Conservation (phyloP, 2,113 vertebrate species). For the Tetrax tetrax region DNA sequence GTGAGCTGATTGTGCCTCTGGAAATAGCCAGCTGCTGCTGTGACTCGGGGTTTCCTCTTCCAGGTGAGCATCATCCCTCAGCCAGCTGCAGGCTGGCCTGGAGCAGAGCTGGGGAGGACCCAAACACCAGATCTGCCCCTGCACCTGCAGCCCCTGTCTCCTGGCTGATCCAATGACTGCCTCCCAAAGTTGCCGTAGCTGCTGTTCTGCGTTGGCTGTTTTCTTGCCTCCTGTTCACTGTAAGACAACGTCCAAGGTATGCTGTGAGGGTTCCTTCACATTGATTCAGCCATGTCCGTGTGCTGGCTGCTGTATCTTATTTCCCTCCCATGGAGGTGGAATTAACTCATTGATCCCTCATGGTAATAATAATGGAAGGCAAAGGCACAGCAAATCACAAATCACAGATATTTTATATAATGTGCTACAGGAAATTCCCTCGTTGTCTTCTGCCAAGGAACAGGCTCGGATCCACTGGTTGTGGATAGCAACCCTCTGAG, state of each 20-base stretch:
- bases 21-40: background rate
- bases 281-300: no score
- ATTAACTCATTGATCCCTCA: background rate
- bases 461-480: background rate
- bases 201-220: background rate
- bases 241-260: background rate
- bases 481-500: background rate
- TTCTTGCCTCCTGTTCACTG: background rate
- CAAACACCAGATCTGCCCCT: background rate
- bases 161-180: no score
- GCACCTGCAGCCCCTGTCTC: background rate
- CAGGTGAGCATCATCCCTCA: background rate
- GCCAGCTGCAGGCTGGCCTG: background rate
- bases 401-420: background rate
- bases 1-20: background rate
- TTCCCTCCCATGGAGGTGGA: background rate
- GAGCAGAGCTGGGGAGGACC: background rate
- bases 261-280: background rate
- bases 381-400: background rate
- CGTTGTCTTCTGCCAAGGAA: background rate
- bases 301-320: background rate
- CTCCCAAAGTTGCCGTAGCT: accelerated
- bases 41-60: background rate
- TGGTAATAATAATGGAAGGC: background rate
- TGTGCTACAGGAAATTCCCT: background rate